Evolutionary conservation across 2,113 vertebrate genomes (phyloP), one percentile per base, ranked within the genome.

Genomic region (Cyanoliseus patagonus): DNA sequence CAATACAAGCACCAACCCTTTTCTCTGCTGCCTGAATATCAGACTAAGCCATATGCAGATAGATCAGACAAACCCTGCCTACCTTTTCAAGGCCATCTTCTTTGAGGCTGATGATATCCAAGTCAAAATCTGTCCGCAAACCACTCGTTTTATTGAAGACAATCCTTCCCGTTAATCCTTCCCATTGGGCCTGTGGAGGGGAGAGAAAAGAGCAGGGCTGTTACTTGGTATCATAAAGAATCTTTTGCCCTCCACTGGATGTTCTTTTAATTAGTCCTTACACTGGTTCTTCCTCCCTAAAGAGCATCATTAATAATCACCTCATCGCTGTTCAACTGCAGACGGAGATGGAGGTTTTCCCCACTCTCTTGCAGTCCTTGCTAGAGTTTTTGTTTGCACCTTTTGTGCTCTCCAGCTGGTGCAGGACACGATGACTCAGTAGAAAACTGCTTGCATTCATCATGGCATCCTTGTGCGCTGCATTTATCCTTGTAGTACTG

Each of bases 81-180:
- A 99, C 99, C 99, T 99, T 99, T 93, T 99, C 99, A 6, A 99
- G 98, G 20, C 99, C 99, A 0, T 99, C 99, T 94, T 99, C 99
- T 94, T 99, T 99, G 62, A 99, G 98, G 91, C 99, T 99, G 96
- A 99, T 87, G 95, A 99, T 99, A 97, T 99, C 99, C 98, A 99
- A 94, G 96, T 99, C 99, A 63, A 99, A 99, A 97, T 99, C 99
- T 8, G 99, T 99, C 68, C 99, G 97, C 28, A 99, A 98, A 61
- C 99, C 99, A 7, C 98, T 99, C 28, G 99, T 99, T 98, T 98
- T 99, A 97, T 99, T 99, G 97, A 99, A 99, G 92, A 99, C 99
- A 64, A 99, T 98, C 46, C 99, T 98, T 88, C 99, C 99, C 0
- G 99, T 99, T 97, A 99, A 97, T 91, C 99, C 99, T 97, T 99